Evolutionary conservation across 2,888 invertebrate species (phyloP).

Genomic region (Sinodicranocentrus sp.): DNA sequence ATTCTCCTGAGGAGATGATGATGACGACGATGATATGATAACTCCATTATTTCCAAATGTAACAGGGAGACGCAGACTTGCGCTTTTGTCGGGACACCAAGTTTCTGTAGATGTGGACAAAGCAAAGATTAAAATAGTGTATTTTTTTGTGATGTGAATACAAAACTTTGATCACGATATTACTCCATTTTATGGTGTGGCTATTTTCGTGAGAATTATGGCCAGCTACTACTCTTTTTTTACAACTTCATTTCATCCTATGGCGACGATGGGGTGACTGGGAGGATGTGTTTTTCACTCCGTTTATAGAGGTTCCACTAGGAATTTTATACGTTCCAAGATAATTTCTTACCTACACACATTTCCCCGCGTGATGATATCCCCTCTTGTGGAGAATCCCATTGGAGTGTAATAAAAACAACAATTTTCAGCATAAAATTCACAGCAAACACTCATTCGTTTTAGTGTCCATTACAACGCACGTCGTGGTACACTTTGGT

Average conservation of each 20-base stretch:
- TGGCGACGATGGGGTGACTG: conserved; percentile 25
- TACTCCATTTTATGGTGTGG: conserved; percentile 3
- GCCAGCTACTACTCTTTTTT: conserved; percentile 23
- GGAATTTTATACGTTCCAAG: conserved; percentile 38
- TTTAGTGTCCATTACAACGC: too few relatives aligned
- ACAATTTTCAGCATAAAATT: too few relatives aligned
- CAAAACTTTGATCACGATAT: background rate
- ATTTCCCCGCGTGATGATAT: too few relatives aligned
- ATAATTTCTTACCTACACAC: background rate
- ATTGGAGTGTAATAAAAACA: background rate
- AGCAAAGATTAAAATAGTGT: too few relatives aligned
- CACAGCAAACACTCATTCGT: too few relatives aligned
- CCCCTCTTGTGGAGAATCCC: too few relatives aligned
- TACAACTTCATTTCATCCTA: conserved; percentile 32
- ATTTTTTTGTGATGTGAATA: conserved; percentile 9
- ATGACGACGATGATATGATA: conserved; percentile 16
- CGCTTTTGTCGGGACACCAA: too few relatives aligned
- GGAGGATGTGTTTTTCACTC: conserved; percentile 13
- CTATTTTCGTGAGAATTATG: background rate
- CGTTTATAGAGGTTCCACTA: conserved; percentile 29
- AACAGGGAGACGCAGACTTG: background rate
- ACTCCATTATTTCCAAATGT: conserved; percentile 41
- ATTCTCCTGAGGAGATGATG: conserved; percentile 16
- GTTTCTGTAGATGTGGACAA: too few relatives aligned
- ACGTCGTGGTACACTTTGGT: too few relatives aligned